Conservation (phyloP, 2,797 vertebrate species). For the Galagoides demidoff region DNA sequence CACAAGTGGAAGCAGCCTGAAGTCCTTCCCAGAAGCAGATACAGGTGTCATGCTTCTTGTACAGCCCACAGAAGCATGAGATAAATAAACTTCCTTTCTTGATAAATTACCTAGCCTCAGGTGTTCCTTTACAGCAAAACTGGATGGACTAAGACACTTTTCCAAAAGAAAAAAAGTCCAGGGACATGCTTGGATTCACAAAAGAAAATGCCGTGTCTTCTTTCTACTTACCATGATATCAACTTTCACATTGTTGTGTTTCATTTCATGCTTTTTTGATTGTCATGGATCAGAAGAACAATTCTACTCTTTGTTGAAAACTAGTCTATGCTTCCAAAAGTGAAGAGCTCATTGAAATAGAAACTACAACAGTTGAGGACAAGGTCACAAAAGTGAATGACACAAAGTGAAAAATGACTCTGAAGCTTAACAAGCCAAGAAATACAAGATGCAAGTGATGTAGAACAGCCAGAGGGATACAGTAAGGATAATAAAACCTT, state of each 20-base stretch:
- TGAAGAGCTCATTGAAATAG: slow-evolving; percentile 60
- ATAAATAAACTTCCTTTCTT: neutral
- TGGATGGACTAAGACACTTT: neutral
- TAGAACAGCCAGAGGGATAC: slow-evolving; percentile 29
- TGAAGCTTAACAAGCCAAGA: slow-evolving; percentile 54
- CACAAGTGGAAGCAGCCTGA: neutral
- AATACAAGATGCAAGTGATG: slow-evolving; percentile 50
- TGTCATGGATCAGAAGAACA: slow-evolving; percentile 63
- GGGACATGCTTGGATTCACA: neutral
- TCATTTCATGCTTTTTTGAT: slow-evolving; percentile 63
- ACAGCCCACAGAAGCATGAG: neutral
- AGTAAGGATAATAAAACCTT: slow-evolving; percentile 29
- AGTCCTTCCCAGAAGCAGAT: neutral
- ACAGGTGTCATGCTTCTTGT: neutral
- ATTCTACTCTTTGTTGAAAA: slow-evolving; percentile 70
- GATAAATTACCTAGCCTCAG: neutral
- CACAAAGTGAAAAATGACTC: slow-evolving; percentile 43
- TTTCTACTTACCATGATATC: slow-evolving; percentile 24
- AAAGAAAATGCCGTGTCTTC: slow-evolving; percentile 13
- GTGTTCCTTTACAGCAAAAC: neutral
- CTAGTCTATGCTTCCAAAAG: slow-evolving; percentile 38
- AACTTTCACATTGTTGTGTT: slow-evolving; percentile 55
- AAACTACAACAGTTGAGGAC: slow-evolving; percentile 62
- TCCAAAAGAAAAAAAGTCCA: slow-evolving; percentile 37
- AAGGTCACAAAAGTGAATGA: slow-evolving; percentile 64